Evolutionary conservation across 2,113 vertebrate genomes (phyloP).

Genomic region (Puffinus mauretanicus): DNA sequence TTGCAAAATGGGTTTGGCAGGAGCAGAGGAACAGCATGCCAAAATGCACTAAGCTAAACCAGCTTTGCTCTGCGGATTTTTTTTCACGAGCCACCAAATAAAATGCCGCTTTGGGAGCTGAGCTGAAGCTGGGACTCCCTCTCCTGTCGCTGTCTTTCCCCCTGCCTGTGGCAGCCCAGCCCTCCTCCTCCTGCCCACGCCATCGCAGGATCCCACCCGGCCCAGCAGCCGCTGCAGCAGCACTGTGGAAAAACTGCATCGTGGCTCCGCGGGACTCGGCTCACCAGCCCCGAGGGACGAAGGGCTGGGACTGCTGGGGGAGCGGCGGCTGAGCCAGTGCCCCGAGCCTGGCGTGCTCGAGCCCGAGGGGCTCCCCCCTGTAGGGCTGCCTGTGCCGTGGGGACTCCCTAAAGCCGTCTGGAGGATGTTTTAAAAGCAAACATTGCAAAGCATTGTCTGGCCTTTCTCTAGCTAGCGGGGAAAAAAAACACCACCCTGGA

Average conservation of each 20-base stretch:
- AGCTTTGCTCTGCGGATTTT: neutral
- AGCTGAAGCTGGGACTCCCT: neutral
- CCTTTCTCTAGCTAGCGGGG: neutral
- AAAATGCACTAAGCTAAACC: neutral
- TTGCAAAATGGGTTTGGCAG: neutral
- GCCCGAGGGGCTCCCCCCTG: neutral
- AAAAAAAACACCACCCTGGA: neutral
- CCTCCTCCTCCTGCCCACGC: accelerated
- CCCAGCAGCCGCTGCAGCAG: neutral
- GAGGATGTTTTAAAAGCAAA: neutral
- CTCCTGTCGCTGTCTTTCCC: neutral
- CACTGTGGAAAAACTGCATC: accelerated
- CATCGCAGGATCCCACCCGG: neutral
- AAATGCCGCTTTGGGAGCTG: neutral
- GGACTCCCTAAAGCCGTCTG: neutral
- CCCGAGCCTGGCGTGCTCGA: accelerated
- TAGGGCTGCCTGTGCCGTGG: neutral
- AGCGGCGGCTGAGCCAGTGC: accelerated
- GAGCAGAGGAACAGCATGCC: neutral
- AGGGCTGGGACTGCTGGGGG: neutral
- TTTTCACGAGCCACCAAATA: neutral
- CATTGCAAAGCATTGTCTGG: neutral
- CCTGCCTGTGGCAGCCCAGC: neutral
- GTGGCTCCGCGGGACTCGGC: accelerated
- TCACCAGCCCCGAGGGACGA: accelerated